Base-by-base conservation (phyloP, 1,140 invertebrate species). In the Oryzaephilus surinamensis region DNA sequence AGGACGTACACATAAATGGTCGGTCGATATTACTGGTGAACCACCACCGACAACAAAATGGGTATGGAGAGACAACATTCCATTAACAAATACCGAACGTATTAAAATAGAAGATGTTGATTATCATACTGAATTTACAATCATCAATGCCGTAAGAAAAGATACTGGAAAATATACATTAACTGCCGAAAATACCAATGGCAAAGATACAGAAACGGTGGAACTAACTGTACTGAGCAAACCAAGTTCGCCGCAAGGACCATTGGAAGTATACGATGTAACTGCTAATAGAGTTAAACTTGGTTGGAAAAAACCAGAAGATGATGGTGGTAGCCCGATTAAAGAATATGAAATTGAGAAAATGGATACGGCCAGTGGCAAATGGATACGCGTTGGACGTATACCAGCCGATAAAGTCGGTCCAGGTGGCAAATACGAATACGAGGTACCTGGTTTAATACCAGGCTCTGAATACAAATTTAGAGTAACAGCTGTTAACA, bases 391-490 rank as follows among this genome's bases (percentile, higher is more conserved):
- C n/a, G 84, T 87, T 52, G 87, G 86, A 20, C 74, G 77, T 49
- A 64, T 80, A 28, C 79, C 80, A 8, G 80, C 80, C 26, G 81
- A 82, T 54, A 76, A 77, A 50, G 72, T 75, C 7, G 73, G 77
- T 18, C 76, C 83, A 34, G 52, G 46, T 14, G 57, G 52, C 18
- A 56, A 57, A 43, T 44, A 55, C 3, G 82, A 85, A 57, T 86
- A 91, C 62, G 86, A 91, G 41, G 79, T 95, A n/a, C 84, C 81
- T 8, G 86, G 89, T 7, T 67, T 99, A 4, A 86, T 83, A 54
- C 89, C 92, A 12, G 87, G 87, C 6, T 79, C 86, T 43, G 85
- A 94, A 59, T 98, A 98, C 63, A 88, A 94, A 67, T 99, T 98
- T 77, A 71, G 94, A 24, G 94, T 98, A 1, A 84, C 81, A 0